These are phyloP conservation scores for Ctena decussata DNA, from an alignment of 2,888 invertebrate genomes.

Conservation along the genomic window DNA sequence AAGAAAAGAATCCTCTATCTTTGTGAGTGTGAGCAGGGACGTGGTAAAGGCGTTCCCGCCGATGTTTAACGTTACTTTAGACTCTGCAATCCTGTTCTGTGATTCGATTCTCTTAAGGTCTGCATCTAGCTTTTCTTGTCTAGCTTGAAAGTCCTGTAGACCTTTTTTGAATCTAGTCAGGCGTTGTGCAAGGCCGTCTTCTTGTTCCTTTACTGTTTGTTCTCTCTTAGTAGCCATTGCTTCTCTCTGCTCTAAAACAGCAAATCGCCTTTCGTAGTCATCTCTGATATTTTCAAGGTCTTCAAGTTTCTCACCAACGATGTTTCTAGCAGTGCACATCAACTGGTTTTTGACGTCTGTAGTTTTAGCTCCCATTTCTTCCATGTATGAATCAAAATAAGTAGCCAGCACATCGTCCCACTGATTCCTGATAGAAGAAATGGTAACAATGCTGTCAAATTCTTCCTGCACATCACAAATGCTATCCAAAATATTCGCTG, in stretches of 20 bases:
- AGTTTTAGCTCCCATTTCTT: conserved; percentile 29
- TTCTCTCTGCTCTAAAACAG: conserved; percentile 33
- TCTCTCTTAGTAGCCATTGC: conserved; percentile 22
- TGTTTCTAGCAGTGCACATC: conserved; percentile 38
- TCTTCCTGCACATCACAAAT: conserved; percentile 13
- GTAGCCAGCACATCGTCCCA: conserved; percentile 51
- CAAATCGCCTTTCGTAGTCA: conserved; percentile 50
- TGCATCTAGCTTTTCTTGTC: conserved; percentile 58
- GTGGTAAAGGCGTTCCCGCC: conserved; percentile 73
- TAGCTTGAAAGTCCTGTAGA: conserved; percentile 54
- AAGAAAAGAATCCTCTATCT: conserved; percentile 67
- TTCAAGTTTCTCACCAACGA: conserved; percentile 46
- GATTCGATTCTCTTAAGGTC: conserved; percentile 63
- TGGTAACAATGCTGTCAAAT: conserved; percentile 51
- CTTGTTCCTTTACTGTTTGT: conserved; percentile 30
- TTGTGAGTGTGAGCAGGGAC: conserved; percentile 68
- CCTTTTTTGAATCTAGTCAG: conserved; percentile 47
- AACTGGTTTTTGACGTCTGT: conserved; percentile 38
- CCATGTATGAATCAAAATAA: conserved; percentile 42
- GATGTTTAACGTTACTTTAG: conserved; percentile 71
- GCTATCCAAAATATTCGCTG: conserved; percentile 1
- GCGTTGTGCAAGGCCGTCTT: conserved; percentile 31
- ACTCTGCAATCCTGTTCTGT: conserved; percentile 67
- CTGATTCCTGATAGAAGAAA: conserved; percentile 51
- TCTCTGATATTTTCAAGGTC: conserved; percentile 38